Evolutionary conservation across 2,113 vertebrate species (phyloP), one percentile per base, ranked within the genome.

Genomic region (Trinectes maculatus): DNA sequence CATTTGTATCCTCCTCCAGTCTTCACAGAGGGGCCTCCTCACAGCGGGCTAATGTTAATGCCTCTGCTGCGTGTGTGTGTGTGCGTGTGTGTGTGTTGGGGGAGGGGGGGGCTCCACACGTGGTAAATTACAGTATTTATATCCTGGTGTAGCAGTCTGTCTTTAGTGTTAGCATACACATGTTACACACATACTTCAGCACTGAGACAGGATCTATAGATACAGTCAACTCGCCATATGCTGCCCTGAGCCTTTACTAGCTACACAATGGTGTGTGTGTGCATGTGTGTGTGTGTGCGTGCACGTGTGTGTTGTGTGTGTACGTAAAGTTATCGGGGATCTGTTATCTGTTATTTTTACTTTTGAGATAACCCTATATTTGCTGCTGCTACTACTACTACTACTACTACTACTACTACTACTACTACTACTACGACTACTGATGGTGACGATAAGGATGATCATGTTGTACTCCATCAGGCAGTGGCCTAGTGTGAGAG

Each of bases 211-310:
- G n/a, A n/a, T n/a, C n/a, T n/a, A n/a, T n/a, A n/a, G n/a, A n/a
- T n/a, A n/a, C n/a, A n/a, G n/a, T n/a, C n/a, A n/a, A n/a, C n/a
- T 21, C 21, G 55, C 66, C 61, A 60, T 46, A 69, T 63, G 71
- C 53, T 59, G 15, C 36, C 68, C 4, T 3, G 7, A 40, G 24
- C 44, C 51, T 46, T 24, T 13, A 33, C 29, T 29, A 31, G 39
- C 47, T 43, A 9, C 12, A 54, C 42, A 21, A 21, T 15, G 18
- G 49, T 8, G 31, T 28, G 26, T 19, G 1, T 46, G 43, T 24
- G 10, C 11, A 46, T 25, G n/a, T 7, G 22, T 47, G 22, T 16
- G 3, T 37, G 36, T 47, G 12, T 9, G 3, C 21, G 22, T 33
- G 15, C 4, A 13, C 49, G 51, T 37, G 16, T 26, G 37, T 36